Conservation (phyloP, 1,140 invertebrate genomes). For the Condylostylus longicornis region DNA sequence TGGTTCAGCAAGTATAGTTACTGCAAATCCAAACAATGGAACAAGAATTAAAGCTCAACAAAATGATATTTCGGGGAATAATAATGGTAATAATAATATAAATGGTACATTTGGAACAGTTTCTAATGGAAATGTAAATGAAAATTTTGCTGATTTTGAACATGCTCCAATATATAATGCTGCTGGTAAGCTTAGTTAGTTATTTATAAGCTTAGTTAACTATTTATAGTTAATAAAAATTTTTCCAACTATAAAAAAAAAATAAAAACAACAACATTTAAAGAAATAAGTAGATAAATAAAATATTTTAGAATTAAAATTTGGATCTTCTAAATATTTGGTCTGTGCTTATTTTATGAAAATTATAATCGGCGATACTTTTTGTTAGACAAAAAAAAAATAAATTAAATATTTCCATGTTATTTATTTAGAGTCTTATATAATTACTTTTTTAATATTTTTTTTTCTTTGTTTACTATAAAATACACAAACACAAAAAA, state of each 20-base stretch:
- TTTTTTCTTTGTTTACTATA: no score
- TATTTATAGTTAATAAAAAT: constrained; percentile 10
- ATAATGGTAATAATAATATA: constrained; percentile 3
- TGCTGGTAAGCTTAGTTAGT: constrained; percentile 32
- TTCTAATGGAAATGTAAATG: constrained; percentile 10
- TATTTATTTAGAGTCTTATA: no score
- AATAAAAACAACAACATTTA: background rate
- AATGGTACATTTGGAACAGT: constrained; percentile 8
- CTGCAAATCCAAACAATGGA: constrained; percentile 21
- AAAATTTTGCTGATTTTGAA: constrained; percentile 55
- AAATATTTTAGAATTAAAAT: no score
- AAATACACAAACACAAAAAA: no score
- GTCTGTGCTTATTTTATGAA: no score
- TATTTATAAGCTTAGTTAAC: constrained; percentile 6
- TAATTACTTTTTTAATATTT: no score
- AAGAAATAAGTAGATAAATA: no score
- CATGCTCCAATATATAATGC: constrained; percentile 52
- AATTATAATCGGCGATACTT: no score
- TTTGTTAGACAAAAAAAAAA: no score
- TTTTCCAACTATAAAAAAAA: background rate
- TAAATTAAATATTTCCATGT: no score
- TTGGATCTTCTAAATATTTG: no score
- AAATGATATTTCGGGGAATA: background rate
- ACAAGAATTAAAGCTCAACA: constrained; percentile 17
- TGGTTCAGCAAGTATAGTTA: constrained; percentile 39